These are phyloP conservation scores for Vulpes lagopus DNA, from an alignment of 2,113 vertebrate genomes.

Conservation along the genomic window DNA sequence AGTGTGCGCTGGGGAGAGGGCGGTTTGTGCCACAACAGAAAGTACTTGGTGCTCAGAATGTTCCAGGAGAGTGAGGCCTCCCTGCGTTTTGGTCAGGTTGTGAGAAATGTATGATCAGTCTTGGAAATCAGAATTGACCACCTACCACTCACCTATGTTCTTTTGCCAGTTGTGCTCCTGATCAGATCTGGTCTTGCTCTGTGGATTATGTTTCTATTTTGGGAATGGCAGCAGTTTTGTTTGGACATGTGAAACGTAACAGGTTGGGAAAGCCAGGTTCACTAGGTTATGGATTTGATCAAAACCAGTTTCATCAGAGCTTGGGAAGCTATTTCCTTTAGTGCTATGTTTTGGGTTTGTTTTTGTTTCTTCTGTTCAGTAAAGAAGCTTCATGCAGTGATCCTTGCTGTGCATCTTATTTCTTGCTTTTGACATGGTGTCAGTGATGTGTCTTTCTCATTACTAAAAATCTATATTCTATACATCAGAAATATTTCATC, in stretches of 20 bases:
- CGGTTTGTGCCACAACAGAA: background rate
- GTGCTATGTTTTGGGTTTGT: constrained; percentile 62
- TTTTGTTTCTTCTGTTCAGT: constrained; percentile 71
- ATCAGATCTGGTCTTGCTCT: background rate
- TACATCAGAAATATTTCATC: constrained; percentile 42
- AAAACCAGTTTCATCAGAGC: constrained; percentile 58
- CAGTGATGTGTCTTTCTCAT: constrained; percentile 27
- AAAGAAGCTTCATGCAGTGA: constrained; percentile 58
- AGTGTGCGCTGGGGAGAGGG: background rate
- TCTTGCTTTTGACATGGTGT: background rate
- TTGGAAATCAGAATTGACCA: background rate
- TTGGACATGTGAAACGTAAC: accelerated
- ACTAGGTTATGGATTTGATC: background rate
- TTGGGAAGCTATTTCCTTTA: constrained; percentile 68
- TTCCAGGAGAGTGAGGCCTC: background rate
- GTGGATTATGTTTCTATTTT: background rate
- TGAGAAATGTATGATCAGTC: background rate
- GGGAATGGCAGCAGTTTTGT: background rate
- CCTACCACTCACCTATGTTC: accelerated
- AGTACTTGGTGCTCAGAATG: background rate
- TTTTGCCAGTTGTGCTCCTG: background rate
- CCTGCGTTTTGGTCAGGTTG: background rate
- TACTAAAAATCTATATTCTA: constrained; percentile 1
- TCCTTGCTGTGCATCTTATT: background rate
- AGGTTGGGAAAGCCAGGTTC: background rate